Evolutionary conservation across 2,113 vertebrate genomes (phyloP), one percentile per base, ranked within the genome.

Genomic region (Cynocephalus volans): DNA sequence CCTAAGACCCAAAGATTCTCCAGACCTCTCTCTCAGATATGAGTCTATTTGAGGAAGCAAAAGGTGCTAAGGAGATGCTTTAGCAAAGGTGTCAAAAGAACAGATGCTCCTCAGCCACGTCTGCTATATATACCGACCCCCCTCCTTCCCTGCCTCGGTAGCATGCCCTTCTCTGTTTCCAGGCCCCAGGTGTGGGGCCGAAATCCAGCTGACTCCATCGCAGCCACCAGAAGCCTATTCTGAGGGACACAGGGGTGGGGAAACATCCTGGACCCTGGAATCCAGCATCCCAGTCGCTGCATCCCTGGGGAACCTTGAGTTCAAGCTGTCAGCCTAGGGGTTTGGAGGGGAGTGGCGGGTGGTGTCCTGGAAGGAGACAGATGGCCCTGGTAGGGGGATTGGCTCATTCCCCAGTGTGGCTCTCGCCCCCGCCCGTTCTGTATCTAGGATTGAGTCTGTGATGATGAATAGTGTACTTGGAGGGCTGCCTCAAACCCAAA

Each of bases 291-390:
- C 50, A 50, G 85, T 28, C 12, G 1, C 4, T 50, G 52, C 48
- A 54, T 70, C 96, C 93, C 93, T 73, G 67, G 91, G 88, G 91
- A 94, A 65, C 0, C 84, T 72, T 5, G 85, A 88, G 93, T 93
- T 91, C 88, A 93, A 92, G 82, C 91, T 95, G 64, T 93, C 94
- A 76, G 95, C 79, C 96, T 62, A 60, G 73, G 64, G 92, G 90
- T 24, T 77, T 80, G 52, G 95, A 70, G 80, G 85, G 82, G 84
- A 86, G 56, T 76, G 85, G 28, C 14, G 72, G 86, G 97, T 84
- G 97, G 93, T 96, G 96, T 97, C 95, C 97, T 96, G 95, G 96
- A 89, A 95, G 90, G 96, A 95, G 96, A 97, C 96, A 97, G 94
- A 98, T 97, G 97, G 96, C 82, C 96, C 88, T 95, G 77, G 85